Percentiles rank a stretch among this genome's conserved stretches.
Conservation (phyloP, 2,797 vertebrate genomes). For the Xerus rutilus region DNA sequence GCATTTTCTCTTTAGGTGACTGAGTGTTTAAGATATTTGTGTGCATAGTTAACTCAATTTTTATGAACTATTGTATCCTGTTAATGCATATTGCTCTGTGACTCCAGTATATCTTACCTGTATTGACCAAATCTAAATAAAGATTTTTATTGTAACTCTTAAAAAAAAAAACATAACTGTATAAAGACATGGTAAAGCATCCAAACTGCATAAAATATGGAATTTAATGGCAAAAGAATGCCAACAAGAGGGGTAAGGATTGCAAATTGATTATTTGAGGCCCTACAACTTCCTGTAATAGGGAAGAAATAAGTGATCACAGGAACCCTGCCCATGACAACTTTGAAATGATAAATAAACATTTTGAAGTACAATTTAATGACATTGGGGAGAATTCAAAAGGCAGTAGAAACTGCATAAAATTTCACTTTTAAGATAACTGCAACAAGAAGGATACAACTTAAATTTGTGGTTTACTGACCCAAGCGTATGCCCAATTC, state of each 20-base stretch:
- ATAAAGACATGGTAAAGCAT: neutral
- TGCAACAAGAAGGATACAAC: neutral
- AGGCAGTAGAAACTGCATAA: neutral
- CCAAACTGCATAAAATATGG: neutral
- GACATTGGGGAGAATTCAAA: neutral
- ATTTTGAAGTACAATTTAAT: neutral
- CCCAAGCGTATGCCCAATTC: neutral
- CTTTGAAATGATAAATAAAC: neutral
- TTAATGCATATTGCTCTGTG: conserved; percentile 98
- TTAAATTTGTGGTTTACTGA: neutral
- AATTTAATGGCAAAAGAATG: neutral
- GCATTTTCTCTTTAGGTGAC: conserved; percentile 93
- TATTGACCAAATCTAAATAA: conserved; percentile 99
- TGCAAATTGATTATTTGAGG: neutral
- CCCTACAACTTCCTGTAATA: neutral
- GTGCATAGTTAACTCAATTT: conserved; percentile 95
- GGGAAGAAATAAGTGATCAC: neutral
- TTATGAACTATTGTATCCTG: conserved; percentile 95
- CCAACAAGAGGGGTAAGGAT: neutral
- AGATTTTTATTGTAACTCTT: conserved; percentile 95
- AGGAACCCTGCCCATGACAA: neutral
- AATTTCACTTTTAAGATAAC: neutral
- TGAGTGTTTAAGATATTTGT: conserved; percentile 94
- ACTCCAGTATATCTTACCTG: conserved; percentile 99
- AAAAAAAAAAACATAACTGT: neutral